Percentiles rank a stretch among this genome's conserved stretches.
phyloP scores from a whole-genome alignment of 2,888 invertebrate genomes.

The Bimastos eiseni region DNA sequence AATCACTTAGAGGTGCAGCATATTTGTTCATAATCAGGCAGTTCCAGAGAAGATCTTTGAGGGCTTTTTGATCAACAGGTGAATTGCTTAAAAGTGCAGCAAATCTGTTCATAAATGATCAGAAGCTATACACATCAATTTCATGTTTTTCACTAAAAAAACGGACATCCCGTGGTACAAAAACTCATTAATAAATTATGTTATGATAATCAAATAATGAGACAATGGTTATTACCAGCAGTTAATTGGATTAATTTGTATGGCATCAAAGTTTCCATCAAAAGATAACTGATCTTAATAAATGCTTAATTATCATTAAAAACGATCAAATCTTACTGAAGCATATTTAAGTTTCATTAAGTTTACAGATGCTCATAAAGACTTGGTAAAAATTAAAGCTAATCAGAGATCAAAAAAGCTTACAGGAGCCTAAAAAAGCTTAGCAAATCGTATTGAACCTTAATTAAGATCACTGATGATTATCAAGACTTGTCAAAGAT shows the following conservation, averaged over 20 bases:
- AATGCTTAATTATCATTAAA: background rate
- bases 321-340: background rate
- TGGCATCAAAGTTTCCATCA: background rate
- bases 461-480: background rate
- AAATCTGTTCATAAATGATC: background rate
- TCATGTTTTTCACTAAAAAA: background rate
- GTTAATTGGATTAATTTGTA: background rate
- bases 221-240: background rate
- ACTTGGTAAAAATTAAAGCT: background rate
- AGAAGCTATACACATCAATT: background rate
- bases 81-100: background rate
- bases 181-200: background rate
- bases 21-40: background rate
- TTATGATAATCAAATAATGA: background rate
- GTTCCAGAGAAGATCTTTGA: background rate
- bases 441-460: no score
- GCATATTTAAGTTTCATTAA: background rate
- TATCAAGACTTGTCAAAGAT: background rate
- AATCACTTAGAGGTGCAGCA: background rate
- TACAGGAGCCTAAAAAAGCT: no score
- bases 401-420: no score
- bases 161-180: background rate
- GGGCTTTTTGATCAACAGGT: background rate
- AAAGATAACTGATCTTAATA: no score
- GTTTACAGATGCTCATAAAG: background rate